phyloP scores from a whole-genome alignment of 2,113 vertebrate species.

The Pseudorectes ferrugineus region DNA sequence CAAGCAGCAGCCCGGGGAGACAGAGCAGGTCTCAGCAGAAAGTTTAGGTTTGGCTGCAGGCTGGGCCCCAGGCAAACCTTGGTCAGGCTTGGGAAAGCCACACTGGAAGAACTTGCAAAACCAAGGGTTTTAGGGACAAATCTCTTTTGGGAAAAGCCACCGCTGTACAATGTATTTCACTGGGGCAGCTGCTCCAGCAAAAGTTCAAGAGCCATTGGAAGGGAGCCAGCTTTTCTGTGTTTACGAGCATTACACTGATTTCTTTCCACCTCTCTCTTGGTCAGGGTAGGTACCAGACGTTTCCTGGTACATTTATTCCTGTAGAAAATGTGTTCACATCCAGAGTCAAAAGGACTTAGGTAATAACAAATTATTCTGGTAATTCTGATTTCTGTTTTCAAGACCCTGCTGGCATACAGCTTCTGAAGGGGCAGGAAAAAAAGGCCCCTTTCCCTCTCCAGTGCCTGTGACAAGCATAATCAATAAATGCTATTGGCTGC shows the following conservation, averaged over 20 bases:
- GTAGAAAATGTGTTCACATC: not conserved
- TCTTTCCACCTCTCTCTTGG: not conserved
- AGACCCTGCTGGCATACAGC: not conserved
- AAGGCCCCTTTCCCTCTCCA: not conserved
- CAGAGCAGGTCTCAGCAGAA: not conserved
- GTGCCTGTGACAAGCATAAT: not conserved
- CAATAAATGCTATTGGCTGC: not conserved
- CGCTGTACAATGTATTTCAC: accelerated
- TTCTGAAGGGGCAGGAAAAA: not conserved
- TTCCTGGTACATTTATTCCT: not conserved
- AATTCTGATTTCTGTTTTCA: not conserved
- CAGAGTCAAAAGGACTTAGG: not conserved
- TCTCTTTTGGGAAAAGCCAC: not conserved
- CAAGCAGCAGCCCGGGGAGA: not conserved
- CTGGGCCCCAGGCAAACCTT: not conserved
- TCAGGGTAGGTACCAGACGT: not conserved
- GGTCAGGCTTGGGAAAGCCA: not conserved
- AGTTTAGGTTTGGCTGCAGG: not conserved
- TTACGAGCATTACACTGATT: not conserved
- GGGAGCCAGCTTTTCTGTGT: not conserved
- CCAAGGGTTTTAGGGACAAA: not conserved
- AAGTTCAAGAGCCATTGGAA: not conserved
- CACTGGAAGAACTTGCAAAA: not conserved
- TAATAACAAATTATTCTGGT: not conserved
- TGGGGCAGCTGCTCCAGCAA: not conserved